Percentiles rank a stretch among this genome's conserved stretches.
Evolutionary conservation across 1,140 invertebrate genomes (phyloP).

Genomic region (Doryteuthis pealeii): DNA sequence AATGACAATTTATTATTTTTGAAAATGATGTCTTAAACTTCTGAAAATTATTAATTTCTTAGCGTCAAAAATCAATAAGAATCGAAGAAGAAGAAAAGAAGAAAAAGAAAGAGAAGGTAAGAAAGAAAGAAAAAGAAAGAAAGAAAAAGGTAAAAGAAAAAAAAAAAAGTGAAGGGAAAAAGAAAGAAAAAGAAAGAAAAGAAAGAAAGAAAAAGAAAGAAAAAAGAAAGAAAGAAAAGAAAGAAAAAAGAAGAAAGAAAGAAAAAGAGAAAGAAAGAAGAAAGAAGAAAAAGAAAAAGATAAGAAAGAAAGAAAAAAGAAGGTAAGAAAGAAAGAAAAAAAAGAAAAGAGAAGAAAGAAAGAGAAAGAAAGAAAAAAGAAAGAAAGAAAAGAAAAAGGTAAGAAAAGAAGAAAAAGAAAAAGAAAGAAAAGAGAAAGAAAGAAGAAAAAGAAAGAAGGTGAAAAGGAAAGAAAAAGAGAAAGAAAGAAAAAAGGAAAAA

Average conservation of each 20-base stretch:
- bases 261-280: not conserved
- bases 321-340: not conserved
- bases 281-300: not conserved
- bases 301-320: too few species aligned
- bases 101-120: too few species aligned
- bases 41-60: too few species aligned
- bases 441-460: not conserved
- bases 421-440: not conserved
- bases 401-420: not conserved
- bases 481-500: not conserved
- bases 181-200: not conserved
- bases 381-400: not conserved
- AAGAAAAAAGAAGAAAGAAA: not conserved
- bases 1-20: too few species aligned
- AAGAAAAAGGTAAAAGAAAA: too few species aligned
- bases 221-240: not conserved
- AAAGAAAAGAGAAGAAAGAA: not conserved
- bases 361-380: not conserved
- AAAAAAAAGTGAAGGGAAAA: too few species aligned
- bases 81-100: too few species aligned
- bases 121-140: too few species aligned
- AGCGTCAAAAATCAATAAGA: too few species aligned
- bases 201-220: not conserved
- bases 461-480: not conserved
- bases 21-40: too few species aligned